These are phyloP conservation scores for Daboia siamensis DNA, from an alignment of 2,113 vertebrate species.

Conservation along the genomic window DNA sequence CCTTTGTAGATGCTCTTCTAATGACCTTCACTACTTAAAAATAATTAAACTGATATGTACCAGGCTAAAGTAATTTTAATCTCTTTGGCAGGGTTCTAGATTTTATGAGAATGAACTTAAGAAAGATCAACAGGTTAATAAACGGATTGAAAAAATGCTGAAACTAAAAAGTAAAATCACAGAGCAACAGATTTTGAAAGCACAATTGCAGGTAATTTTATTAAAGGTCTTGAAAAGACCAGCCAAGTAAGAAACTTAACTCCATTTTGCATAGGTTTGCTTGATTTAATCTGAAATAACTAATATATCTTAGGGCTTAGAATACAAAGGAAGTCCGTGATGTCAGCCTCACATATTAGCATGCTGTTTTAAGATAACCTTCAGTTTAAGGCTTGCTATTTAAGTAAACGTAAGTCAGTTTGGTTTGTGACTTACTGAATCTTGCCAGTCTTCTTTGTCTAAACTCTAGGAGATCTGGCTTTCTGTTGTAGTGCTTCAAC, in stretches of 20 bases:
- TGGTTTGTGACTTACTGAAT: not conserved
- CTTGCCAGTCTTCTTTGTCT: not conserved
- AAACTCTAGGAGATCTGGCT: not conserved
- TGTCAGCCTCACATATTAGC: not conserved
- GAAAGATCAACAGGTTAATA: constrained; percentile 92
- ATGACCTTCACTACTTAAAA: constrained; percentile 9
- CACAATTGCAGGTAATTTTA: constrained; percentile 80
- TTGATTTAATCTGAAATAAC: not conserved
- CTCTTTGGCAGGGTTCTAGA: constrained; percentile 82
- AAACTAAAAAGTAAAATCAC: constrained; percentile 83
- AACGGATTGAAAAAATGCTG: constrained; percentile 92
- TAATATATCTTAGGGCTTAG: not conserved
- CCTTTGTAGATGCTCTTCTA: not conserved
- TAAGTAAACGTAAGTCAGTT: not conserved
- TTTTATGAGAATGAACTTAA: constrained; percentile 95
- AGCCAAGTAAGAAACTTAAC: not conserved
- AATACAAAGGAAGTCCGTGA: not conserved
- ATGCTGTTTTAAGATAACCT: not conserved
- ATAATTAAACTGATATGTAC: not conserved
- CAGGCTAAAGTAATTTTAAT: constrained; percentile 2
- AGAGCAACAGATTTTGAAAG: constrained; percentile 81
- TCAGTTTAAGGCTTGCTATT: not conserved
- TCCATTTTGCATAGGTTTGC: not conserved
- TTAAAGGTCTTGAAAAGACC: not conserved
- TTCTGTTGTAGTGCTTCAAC: not conserved